Base-by-base conservation (phyloP, 2,113 vertebrate genomes). In the Stigmatopora argus region DNA sequence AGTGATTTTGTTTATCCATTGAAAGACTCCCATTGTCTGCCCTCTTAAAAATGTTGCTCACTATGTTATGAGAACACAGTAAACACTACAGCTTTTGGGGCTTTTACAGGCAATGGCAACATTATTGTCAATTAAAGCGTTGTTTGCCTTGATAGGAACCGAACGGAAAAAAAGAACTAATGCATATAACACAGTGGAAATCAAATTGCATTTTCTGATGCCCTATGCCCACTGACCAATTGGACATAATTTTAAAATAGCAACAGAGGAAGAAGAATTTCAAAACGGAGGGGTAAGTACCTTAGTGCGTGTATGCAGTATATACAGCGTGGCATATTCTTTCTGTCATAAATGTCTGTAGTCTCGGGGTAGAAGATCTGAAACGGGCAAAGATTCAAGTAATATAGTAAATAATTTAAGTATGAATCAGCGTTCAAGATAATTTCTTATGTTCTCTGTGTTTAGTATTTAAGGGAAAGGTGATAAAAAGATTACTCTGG, bases 321-420 rank as follows among this genome's bases (percentile, higher is more conserved):
- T 86, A 99, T 98, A 77, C 95, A 97, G 69, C 96, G 94, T 0
- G 96, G 97, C 97, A 99, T 98, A 90, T 99, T 99, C 90, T 99
- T 99, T 74, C 96, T 91, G 85, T 99, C 97, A 15, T 99, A 99
- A 70, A 99, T 97, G 80, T 99, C 97, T 69, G 97, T 99, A 7
- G 97, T 99, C 89, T 99, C 97, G 19, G 97, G 97, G 77, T 99
- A 99, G 90, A 99, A 99, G 78, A 99, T 99, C 97, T 99, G 81
- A 80, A 87, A 82, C 45, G 18, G 34, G 49, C 12, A 49, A 4
- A 5, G 19, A 66, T 31, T 66, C 4, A 57, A 76, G 0, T 80
- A 79, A 70, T 13, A 10, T 65, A 65, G 71, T 78, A 65, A 49
- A 80, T 31, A 18, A 11, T 26, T 46, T 31, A 51, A 64, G 47